Conservation (phyloP, 2,797 vertebrate species). For the Dryobates pubescens region DNA sequence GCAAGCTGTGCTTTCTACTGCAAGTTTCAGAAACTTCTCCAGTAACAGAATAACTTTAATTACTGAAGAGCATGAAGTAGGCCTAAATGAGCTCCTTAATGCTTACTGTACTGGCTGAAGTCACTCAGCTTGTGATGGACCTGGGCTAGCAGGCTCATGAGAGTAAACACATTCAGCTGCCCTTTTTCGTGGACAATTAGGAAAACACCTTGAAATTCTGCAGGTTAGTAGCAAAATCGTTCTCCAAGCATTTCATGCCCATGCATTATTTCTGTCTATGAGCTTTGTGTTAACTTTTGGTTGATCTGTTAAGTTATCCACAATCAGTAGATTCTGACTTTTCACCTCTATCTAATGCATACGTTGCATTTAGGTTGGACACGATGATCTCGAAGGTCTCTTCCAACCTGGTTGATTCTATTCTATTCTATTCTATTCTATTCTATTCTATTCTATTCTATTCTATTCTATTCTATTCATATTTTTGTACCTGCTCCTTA, state of each 20-base stretch:
- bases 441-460: too few species aligned
- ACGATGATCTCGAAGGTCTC: too few species aligned
- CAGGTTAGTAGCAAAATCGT: neutral
- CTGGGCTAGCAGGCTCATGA: neutral
- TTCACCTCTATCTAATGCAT: neutral
- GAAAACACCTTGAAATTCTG: neutral
- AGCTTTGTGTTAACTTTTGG: neutral
- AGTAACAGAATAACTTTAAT: neutral
- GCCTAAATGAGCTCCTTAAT: slow-evolving; percentile 8
- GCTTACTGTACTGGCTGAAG: neutral
- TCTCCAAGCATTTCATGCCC: neutral
- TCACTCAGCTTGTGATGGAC: neutral
- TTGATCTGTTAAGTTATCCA: neutral
- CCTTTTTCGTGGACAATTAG: neutral
- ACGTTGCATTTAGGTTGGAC: too few species aligned
- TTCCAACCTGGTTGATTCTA: too few species aligned
- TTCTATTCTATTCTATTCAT: too few species aligned
- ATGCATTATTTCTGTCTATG: neutral
- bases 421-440: too few species aligned
- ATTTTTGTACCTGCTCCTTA: neutral
- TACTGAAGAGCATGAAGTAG: slow-evolving; percentile 2
- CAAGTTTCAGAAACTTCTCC: neutral
- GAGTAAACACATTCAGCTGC: neutral
- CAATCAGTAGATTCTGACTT: neutral
- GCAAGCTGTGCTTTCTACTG: neutral